Conservation (phyloP, 1,140 invertebrate species). For the Leptinotarsa lineolata region DNA sequence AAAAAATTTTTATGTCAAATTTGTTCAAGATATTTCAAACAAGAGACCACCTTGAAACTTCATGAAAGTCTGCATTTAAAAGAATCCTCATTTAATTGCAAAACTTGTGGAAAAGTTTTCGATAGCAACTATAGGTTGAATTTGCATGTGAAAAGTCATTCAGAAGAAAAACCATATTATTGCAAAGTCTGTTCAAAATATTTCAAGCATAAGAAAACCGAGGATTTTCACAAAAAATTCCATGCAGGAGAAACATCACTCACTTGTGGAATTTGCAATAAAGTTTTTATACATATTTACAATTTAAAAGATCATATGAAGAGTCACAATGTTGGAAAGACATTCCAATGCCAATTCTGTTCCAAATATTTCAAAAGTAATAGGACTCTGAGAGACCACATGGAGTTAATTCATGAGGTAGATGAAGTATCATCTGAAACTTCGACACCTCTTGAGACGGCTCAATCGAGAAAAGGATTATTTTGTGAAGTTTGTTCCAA, state of each 20-base stretch:
- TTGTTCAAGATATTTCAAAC: not conserved
- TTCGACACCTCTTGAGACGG: not conserved
- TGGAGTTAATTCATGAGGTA: not conserved
- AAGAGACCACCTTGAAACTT: not conserved
- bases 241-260: not conserved
- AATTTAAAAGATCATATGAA: not conserved
- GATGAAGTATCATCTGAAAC: not conserved
- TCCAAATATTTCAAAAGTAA: not conserved
- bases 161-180: not conserved
- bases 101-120: not conserved
- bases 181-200: not conserved
- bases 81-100: not conserved
- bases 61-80: not conserved
- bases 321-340: not conserved
- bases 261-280: not conserved
- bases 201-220: too few relatives aligned
- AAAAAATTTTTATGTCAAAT: not conserved
- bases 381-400: not conserved
- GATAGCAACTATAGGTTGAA: too few relatives aligned
- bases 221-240: not conserved
- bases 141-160: not conserved
- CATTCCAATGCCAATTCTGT: not conserved
- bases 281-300: not conserved
- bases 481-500: constrained; percentile 3
- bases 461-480: not conserved